Evolutionary conservation across 2,888 invertebrate species (phyloP).

Genomic region (Eretmocerus hayati): DNA sequence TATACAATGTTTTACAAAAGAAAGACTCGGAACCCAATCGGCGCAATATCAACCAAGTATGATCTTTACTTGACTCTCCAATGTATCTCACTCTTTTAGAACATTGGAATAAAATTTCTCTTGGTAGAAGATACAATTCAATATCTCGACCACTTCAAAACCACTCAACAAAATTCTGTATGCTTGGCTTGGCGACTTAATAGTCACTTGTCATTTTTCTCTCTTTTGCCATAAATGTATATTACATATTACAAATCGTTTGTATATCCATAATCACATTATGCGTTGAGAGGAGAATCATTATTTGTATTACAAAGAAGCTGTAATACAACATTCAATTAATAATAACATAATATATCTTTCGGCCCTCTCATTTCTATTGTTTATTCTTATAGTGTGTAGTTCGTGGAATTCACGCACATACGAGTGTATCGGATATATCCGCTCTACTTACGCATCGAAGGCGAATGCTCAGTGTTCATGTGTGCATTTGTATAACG

Average conservation of each 20-base stretch:
- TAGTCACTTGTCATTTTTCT: slow-evolving; percentile 8
- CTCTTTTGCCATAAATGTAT: slow-evolving; percentile 15
- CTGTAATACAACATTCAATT: slow-evolving; percentile 45
- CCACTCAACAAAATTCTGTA: slow-evolving; percentile 11
- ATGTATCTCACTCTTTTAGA: too few species aligned
- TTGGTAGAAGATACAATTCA: too few species aligned
- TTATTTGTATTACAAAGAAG: slow-evolving; percentile 36
- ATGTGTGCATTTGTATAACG: slow-evolving; percentile 14
- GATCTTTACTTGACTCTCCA: too few species aligned
- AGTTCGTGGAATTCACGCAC: slow-evolving; percentile 20
- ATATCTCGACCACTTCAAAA: too few species aligned
- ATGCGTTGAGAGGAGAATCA: slow-evolving; percentile 30
- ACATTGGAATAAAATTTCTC: too few species aligned
- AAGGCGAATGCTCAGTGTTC: slow-evolving; percentile 12
- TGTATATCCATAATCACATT: slow-evolving; percentile 29
- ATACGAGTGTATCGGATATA: slow-evolving; percentile 9
- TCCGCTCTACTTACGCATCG: slow-evolving; percentile 14
- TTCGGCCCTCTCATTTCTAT: slow-evolving; percentile 11
- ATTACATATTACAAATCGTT: slow-evolving; percentile 24
- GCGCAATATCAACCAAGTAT: too few species aligned
- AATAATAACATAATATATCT: slow-evolving; percentile 39
- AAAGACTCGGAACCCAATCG: too few species aligned
- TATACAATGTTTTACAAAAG: too few species aligned
- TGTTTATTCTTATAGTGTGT: slow-evolving; percentile 18
- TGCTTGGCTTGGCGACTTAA: slow-evolving; percentile 13